phyloP scores from a whole-genome alignment of 2,797 vertebrate species.

The Poecilia picta region DNA sequence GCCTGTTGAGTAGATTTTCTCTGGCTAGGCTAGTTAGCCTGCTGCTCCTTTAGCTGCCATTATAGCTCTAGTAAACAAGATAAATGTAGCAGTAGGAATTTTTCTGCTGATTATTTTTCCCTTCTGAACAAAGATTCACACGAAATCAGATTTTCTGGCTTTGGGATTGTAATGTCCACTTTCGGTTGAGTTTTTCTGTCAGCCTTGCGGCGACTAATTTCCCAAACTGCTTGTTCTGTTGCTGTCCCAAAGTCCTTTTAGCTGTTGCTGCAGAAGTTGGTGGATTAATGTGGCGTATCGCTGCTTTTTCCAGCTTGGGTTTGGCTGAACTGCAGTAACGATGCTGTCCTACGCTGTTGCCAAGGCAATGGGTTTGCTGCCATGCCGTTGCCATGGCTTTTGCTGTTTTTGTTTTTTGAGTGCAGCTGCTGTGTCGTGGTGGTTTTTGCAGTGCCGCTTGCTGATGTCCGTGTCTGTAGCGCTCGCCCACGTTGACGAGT shows the following conservation, averaged over 20 bases:
- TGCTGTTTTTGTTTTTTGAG: conserved; percentile 42
- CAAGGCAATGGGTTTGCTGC: conserved; percentile 33
- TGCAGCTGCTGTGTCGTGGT: conserved; percentile 48
- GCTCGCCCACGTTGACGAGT: conserved; percentile 69
- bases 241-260: conserved; percentile 16
- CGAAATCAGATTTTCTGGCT: background rate
- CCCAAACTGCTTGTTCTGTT: conserved; percentile 5
- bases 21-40: background rate
- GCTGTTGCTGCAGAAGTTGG: conserved; percentile 55
- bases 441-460: conserved; percentile 41
- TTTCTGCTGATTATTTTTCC: background rate
- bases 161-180: background rate
- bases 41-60: background rate
- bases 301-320: conserved; percentile 41
- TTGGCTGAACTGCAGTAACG: conserved; percentile 39
- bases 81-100: no score
- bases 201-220: background rate
- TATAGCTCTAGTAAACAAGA: no score
- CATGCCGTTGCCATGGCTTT: conserved; percentile 61
- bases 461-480: conserved; percentile 33
- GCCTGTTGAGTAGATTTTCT: background rate
- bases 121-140: background rate
- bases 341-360: conserved; percentile 53
- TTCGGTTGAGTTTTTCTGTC: background rate
- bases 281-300: conserved; percentile 49